Evolutionary conservation across 2,888 invertebrate species (phyloP).

Genomic region (Hyalella azteca): DNA sequence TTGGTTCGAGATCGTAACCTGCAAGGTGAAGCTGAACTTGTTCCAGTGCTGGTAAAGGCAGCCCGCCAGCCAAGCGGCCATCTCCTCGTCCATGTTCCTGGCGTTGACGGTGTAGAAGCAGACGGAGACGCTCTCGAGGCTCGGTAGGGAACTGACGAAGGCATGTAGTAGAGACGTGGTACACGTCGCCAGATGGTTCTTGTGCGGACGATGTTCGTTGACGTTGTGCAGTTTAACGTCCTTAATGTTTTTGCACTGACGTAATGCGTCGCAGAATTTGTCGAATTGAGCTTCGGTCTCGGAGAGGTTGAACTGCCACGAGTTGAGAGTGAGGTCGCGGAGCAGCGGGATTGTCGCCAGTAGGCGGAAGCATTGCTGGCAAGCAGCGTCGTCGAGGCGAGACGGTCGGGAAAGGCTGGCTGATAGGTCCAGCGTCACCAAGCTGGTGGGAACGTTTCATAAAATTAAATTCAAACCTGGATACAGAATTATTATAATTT

Average conservation of each 20-base stretch:
- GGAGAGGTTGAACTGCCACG: slow-evolving; percentile 51
- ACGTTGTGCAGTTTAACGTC: slow-evolving; percentile 46
- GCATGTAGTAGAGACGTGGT: slow-evolving; percentile 50
- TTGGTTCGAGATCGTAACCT: too few species aligned
- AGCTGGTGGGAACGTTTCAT: slow-evolving; percentile 38
- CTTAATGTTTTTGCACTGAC: slow-evolving; percentile 43
- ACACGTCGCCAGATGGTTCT: slow-evolving; percentile 22
- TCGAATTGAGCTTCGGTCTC: slow-evolving; percentile 44
- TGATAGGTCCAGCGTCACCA: slow-evolving; percentile 48
- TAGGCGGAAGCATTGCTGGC: slow-evolving; percentile 44
- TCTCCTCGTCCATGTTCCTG: slow-evolving; percentile 14
- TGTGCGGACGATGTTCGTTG: slow-evolving; percentile 39
- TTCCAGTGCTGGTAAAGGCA: slow-evolving; percentile 54
- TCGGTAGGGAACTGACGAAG: slow-evolving; percentile 45
- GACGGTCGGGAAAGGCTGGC: slow-evolving; percentile 38
- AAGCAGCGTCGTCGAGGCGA: slow-evolving; percentile 45
- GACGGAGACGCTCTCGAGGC: slow-evolving; percentile 44
- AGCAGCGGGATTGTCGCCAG: slow-evolving; percentile 44
- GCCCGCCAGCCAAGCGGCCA: slow-evolving; percentile 39
- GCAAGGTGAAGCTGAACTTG: slow-evolving; percentile 32
- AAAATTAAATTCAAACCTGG: background rate
- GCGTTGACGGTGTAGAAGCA: slow-evolving; percentile 49
- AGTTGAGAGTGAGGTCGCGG: slow-evolving; percentile 43
- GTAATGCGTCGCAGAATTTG: slow-evolving; percentile 35
- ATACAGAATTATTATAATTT: background rate